Base-by-base conservation (phyloP, 1,140 invertebrate species). In the Aphelenchoides besseyi region DNA sequence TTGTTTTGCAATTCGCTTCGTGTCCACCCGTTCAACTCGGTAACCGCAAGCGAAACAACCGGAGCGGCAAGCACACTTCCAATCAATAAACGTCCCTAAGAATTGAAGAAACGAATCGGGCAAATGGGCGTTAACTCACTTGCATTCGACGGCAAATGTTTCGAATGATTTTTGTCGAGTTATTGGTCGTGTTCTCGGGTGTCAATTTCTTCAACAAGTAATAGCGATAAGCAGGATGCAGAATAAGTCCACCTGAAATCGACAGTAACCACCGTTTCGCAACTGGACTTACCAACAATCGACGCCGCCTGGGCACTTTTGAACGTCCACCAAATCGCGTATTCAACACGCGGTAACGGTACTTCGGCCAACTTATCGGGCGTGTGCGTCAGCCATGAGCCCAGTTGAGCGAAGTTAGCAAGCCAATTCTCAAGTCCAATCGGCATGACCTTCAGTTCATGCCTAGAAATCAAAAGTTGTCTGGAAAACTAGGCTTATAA, bases 391-490 rank as follows among this genome's bases (percentile, higher is more conserved):
- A 35, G 26, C 35, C 67, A 71, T 2, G 62, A 53, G 28, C 32
- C n/a, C 30, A 80, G 63, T 37, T 82, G 80, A 1, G 75, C 48
- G 52, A 81, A 81, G 66, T 81, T 81, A 26, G 30, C 41, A 57
- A 82, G 80, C 79, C 79, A 81, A 9, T 68, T n/a, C 26, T 78
- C 79, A 12, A 81, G 36, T 0, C 79, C 80, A 9, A 82, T 41
- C 63, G 36, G 30, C 63, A n/a, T n/a, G 2, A 28, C n/a, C n/a
- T n/a, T n/a, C 48, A 52, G 0, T 52, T 23, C n/a, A 1, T 52
- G 2, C 2, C 23, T 52, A 52, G 23, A n/a, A 16, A 52, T 2
- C 2, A 16, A 16, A 52, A 2, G 0, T 1, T 23, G n/a, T 2
- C 48, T 52, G n/a, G 16, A 1, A 2, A 74, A 68, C 2, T 26